These are phyloP conservation scores for Equus przewalskii DNA, from an alignment of 2,113 vertebrate genomes.

Conservation along the genomic window DNA sequence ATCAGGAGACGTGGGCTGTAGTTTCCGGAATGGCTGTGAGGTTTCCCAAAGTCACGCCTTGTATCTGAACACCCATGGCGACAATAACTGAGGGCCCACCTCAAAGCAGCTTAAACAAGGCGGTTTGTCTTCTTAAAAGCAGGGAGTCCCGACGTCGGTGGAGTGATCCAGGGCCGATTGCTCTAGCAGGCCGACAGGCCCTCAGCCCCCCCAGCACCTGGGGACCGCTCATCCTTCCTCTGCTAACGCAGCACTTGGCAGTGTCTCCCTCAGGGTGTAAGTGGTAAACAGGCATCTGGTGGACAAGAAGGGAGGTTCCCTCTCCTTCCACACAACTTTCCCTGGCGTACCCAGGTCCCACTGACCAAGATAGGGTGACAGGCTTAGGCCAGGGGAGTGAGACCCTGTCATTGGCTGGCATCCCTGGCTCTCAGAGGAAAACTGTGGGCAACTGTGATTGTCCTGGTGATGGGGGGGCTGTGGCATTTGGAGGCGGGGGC, in stretches of 20 bases:
- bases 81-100: neutral
- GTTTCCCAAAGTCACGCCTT: neutral
- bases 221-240: neutral
- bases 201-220: neutral
- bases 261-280: neutral
- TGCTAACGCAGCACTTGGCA: neutral
- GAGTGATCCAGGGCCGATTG: neutral
- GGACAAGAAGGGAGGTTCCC: too few species aligned
- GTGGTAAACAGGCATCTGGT: neutral
- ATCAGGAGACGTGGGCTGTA: neutral
- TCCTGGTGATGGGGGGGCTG: neutral
- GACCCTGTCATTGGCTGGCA: neutral
- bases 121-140: neutral
- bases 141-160: accelerated
- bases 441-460: accelerated
- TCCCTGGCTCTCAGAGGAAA: neutral
- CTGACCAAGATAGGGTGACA: neutral
- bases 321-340: neutral
- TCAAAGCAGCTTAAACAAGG: neutral
- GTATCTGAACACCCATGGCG: neutral
- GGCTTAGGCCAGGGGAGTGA: accelerated
- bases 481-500: neutral
- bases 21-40: neutral
- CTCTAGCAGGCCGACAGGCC: neutral
- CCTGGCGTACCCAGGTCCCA: neutral